Evolutionary conservation across 2,113 vertebrate species (phyloP), one percentile per base, ranked within the genome.

Genomic region (Sinocyclocheilus anophthalmus): DNA sequence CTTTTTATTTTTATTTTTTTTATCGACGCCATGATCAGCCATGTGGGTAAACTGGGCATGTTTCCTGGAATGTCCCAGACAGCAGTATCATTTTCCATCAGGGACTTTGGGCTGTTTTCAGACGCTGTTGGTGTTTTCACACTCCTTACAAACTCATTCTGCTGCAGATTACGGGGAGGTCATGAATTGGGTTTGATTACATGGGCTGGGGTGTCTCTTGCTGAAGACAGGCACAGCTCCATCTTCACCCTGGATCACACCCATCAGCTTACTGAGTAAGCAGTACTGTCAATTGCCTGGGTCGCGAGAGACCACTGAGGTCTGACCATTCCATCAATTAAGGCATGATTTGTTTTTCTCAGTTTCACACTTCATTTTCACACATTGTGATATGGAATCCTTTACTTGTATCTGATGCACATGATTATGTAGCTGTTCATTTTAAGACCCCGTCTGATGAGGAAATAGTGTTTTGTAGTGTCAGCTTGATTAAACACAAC

Each of bases 61-160:
- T 57, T 85, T 89, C 86, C 87, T 89, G 91, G 88, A 91, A 90
- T 91, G 83, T 91, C 83, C 87, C 89, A 89, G 87, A 88, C 81
- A 84, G 61, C 86, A 80, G 86, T 89, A 89, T 89, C 88, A 26
- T 42, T 84, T 89, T 88, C 87, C 89, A 86, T 91, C 76, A 12
- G 61, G 77, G 70, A 77, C 72, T 59, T 55, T 84, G 33, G 65
- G 22, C 81, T 45, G 37, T 77, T 63, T 76, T 73, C 45, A 76
- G 72, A 87, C 33, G 22, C 82, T 33, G 75, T 69, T 82, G 77
- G 61, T 89, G 88, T 91, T 90, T 92, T 91, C 90, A 88, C 88
- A 89, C 88, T 88, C 70, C 67, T 84, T 53, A 76, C 26, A 80
- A 82, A 88, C 33, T 30, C 57, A 37, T 65, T 78, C 83, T 84